These are phyloP conservation scores for Galaxea fascicularis DNA, from an alignment of 92 coral and sea anemone species.

Conservation along the genomic window DNA sequence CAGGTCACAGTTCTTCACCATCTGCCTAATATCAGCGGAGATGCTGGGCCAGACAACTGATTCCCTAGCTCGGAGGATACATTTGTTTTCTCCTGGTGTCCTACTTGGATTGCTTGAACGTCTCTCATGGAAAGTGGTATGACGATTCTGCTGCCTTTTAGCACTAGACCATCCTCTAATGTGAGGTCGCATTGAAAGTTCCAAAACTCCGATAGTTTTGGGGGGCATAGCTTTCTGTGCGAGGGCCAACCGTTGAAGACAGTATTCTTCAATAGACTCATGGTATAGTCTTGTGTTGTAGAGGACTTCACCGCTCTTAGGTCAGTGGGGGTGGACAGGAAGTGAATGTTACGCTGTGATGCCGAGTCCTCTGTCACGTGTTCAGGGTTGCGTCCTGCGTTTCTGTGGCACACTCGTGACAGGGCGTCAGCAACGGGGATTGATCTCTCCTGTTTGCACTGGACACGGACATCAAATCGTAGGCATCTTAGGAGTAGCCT, in stretches of 20 bases:
- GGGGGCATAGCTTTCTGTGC: neutral
- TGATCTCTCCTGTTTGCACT: constrained; percentile 24
- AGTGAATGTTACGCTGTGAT: neutral
- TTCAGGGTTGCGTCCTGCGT: neutral
- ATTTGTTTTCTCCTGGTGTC: no score
- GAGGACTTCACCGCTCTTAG: neutral
- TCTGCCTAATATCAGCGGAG: constrained; percentile 30
- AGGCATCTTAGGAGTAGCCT: constrained; percentile 27
- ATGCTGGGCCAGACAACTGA: constrained; percentile 18
- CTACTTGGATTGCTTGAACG: no score
- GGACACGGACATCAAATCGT: constrained; percentile 22
- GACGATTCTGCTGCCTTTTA: neutral
- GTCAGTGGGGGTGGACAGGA: constrained; percentile 2
- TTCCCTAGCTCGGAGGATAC: neutral
- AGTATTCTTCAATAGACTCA: neutral
- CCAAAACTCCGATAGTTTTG: no score
- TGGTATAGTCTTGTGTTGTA: neutral
- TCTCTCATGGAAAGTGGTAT: no score
- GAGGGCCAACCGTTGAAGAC: constrained; percentile 7
- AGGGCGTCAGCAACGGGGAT: constrained; percentile 52
- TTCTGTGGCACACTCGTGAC: constrained; percentile 46
- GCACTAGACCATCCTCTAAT: neutral
- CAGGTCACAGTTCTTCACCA: constrained; percentile 44
- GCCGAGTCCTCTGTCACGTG: neutral
- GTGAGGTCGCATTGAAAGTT: neutral